phyloP scores from a whole-genome alignment of 2,113 vertebrate species.

The Diglossa brunneiventris region DNA sequence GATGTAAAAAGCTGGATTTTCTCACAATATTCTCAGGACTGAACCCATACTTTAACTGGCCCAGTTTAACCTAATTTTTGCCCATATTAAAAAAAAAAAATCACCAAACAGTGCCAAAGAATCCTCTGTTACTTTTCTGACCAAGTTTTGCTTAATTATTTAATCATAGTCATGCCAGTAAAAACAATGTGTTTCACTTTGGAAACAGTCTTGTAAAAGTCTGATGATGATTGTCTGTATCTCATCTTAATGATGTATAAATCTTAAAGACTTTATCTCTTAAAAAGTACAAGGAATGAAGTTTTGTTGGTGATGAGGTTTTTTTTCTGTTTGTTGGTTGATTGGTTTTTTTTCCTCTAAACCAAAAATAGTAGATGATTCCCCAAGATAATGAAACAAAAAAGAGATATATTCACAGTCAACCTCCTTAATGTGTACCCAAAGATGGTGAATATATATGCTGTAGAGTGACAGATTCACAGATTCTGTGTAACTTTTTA shows the following conservation, averaged over 20 bases:
- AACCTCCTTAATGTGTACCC: not conserved
- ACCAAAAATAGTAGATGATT: not conserved
- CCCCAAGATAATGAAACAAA: not conserved
- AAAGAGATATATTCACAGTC: not conserved
- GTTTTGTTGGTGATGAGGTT: rapidly evolving
- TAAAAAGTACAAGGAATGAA: not conserved
- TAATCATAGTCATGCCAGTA: not conserved
- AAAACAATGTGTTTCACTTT: not conserved
- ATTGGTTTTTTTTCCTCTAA: not conserved
- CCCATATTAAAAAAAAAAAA: not conserved
- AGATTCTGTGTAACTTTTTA: not conserved
- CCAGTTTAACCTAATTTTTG: not conserved
- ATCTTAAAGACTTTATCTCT: not conserved
- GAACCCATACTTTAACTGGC: not conserved
- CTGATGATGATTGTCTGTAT: not conserved
- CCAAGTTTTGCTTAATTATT: not conserved
- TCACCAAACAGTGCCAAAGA: not conserved
- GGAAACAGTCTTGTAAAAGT: not conserved
- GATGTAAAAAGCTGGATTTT: not conserved
- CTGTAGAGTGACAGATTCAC: not conserved
- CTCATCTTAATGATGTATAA: not conserved
- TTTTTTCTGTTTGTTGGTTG: not conserved
- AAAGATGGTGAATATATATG: not conserved
- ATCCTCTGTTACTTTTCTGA: not conserved
- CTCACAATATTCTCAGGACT: not conserved